Base-by-base conservation (phyloP, 2,797 vertebrate genomes). In the Taenioides sp. region DNA sequence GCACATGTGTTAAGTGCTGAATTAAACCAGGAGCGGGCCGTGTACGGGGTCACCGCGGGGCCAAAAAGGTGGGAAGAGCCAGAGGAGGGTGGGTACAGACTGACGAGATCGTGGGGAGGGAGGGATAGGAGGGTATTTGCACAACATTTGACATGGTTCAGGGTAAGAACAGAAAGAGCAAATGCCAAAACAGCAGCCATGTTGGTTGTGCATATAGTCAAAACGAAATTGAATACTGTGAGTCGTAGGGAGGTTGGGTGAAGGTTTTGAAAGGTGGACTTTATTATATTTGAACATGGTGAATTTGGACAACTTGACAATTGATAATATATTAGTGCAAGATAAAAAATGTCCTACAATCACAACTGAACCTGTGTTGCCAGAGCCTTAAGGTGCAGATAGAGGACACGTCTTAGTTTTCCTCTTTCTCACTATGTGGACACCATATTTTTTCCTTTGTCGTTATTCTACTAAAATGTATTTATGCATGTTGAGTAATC, bases 111-210 rank as follows among this genome's bases (percentile, higher is more conserved):
- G n/a, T 7, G 83, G 88, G 87, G 81, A 88, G 85, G 90, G 90
- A 12, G 14, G 87, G 91, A 90, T 85, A 88, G 90, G 87, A 80
- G 88, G 82, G 75, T 92, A 84, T 93, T 93, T 92, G 90, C 90
- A 78, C 81, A 92, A 84, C 84, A 86, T 80, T 91, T 91, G 89
- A 92, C 92, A 93, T 84, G 71, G 88, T 91, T 90, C 87, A 88
- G 82, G 67, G 40, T 2, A 78, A 71, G 89, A 80, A 89, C 81
- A 86, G 84, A 79, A 71, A 83, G 81, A 85, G 83, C 81, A 85
- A 79, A 81, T 84, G 87, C 82, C 82, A 72, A 52, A 81, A 58
- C 78, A 57, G 54, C 52, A 3, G 11, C 54, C 54, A 7, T 23
- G 20, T 57, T 14, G 54, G 54, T 12, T 12, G 52, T 55, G n/a